phyloP scores from a whole-genome alignment of 2,797 vertebrate genomes.

The Poecile montanus region DNA sequence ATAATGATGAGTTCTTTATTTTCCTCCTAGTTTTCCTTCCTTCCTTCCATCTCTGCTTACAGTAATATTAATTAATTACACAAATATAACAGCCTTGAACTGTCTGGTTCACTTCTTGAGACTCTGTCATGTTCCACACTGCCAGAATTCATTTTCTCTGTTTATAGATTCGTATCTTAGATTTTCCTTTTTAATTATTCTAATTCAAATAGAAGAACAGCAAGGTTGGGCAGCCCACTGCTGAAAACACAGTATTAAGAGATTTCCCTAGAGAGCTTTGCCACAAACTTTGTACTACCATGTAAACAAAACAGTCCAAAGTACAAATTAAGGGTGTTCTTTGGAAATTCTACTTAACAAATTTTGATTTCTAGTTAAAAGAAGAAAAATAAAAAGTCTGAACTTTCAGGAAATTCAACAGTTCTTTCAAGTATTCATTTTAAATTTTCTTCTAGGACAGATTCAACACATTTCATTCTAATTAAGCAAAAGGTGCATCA shows the following conservation, averaged over 20 bases:
- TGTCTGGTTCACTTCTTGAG: not conserved
- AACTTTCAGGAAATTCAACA: not conserved
- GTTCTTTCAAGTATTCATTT: not conserved
- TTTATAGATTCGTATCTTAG: not conserved
- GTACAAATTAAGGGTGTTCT: not conserved
- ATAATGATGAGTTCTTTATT: not conserved
- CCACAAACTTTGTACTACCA: not conserved
- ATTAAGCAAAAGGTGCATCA: not conserved
- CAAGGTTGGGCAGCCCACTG: not conserved
- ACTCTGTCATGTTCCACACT: not conserved
- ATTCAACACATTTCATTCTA: not conserved
- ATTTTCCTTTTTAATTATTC: not conserved
- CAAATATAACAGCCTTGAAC: not conserved
- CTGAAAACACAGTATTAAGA: not conserved
- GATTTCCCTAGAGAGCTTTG: not conserved
- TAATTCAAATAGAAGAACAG: not conserved
- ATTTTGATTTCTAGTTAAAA: not conserved
- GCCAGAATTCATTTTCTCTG: not conserved
- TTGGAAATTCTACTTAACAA: not conserved
- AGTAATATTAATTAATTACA: not conserved
- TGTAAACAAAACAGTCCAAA: not conserved
- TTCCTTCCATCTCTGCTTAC: not conserved
- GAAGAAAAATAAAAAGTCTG: not conserved
- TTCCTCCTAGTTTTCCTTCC: not conserved
- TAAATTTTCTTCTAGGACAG: not conserved